Evolutionary conservation across 2,113 vertebrate genomes (phyloP), one percentile per base, ranked within the genome.

Genomic region (Oreochromis tanganicae): DNA sequence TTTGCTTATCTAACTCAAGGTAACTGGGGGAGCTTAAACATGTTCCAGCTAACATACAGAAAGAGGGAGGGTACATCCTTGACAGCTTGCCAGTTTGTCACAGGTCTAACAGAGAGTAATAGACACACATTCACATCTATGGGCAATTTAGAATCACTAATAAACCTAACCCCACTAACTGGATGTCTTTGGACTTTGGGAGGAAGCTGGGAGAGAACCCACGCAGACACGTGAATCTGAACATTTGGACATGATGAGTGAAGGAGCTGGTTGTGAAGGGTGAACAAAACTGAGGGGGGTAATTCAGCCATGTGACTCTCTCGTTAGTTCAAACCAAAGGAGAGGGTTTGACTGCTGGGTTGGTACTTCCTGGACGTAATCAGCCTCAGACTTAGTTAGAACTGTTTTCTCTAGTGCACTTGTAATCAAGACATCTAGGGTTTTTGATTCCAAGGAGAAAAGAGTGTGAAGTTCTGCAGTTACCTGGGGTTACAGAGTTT

Each of bases 31-130:
- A 54, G 50, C 50, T 54, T 54, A n/a, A 54, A 54, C n/a, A 54
- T 5, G n/a, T 54, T 54, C 50, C 50, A 54, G 50, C 50, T 54
- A n/a, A n/a, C 19, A 5, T 10, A 0, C 5, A n/a, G 50, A 54
- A 0, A 54, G 50, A n/a, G 50, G 19, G 3, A 54, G 19, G 52
- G 52, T 55, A 55, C n/a, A 55, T 9, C 10, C 0, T 6, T 13
- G 54, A 56, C 54, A 56, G 6, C 11, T 14, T 13, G 12, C 55
- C 55, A 57, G 55, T 24, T 27, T 14, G 21, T 57, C 21, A 57
- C 21, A 57, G 54, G 54, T 12, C 21, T 56, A 24, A 3, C 21
- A 24, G 21, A 24, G 21, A 56, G 54, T 24, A 24, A 56, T 24
- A 27, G 1, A 56, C 21, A 13, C 7, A 5, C 11, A 56, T 56